A percentile compares a stretch with the other conserved stretches of the same genome.
phyloP scores from a whole-genome alignment of 2,888 invertebrate genomes.

The Catocala fraxini region DNA sequence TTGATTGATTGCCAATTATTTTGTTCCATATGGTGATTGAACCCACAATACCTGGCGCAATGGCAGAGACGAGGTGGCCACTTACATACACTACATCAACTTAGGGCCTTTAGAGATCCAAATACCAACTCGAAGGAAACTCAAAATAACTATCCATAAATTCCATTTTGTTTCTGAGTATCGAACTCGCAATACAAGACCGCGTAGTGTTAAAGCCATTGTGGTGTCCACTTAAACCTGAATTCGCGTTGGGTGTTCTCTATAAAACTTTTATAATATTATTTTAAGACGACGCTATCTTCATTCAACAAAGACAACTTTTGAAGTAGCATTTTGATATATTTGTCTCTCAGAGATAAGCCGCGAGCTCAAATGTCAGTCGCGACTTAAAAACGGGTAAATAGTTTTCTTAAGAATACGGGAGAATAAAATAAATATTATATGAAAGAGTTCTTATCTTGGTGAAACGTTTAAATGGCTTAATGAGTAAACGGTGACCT shows the following conservation, averaged over 20 bases:
- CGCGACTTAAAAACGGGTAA: constrained; percentile 32
- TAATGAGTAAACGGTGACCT: background rate
- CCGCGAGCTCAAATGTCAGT: constrained; percentile 25
- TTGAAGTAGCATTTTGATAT: constrained; percentile 77
- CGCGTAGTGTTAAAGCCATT: too few relatives aligned
- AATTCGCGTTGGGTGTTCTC: constrained; percentile 63
- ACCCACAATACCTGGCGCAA: too few relatives aligned
- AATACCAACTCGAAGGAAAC: too few relatives aligned
- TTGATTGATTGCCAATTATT: too few relatives aligned
- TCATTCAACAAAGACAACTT: constrained; percentile 67
- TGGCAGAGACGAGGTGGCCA: too few relatives aligned
- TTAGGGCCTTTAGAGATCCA: too few relatives aligned
- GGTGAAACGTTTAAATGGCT: background rate
- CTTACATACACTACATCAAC: too few relatives aligned
- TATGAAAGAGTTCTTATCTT: constrained; percentile 23
- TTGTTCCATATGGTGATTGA: too few relatives aligned
- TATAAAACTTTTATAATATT: constrained; percentile 68
- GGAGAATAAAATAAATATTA: constrained; percentile 23
- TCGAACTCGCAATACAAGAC: too few relatives aligned
- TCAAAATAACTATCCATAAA: too few relatives aligned
- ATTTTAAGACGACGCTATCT: constrained; percentile 71
- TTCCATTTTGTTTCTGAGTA: too few relatives aligned
- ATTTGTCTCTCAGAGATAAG: constrained; percentile 73
- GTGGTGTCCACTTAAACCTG: too few relatives aligned
- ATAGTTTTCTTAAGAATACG: constrained; percentile 25